phyloP scores from a whole-genome alignment of 1,140 invertebrate genomes.

The Lasioglossum baleicum region DNA sequence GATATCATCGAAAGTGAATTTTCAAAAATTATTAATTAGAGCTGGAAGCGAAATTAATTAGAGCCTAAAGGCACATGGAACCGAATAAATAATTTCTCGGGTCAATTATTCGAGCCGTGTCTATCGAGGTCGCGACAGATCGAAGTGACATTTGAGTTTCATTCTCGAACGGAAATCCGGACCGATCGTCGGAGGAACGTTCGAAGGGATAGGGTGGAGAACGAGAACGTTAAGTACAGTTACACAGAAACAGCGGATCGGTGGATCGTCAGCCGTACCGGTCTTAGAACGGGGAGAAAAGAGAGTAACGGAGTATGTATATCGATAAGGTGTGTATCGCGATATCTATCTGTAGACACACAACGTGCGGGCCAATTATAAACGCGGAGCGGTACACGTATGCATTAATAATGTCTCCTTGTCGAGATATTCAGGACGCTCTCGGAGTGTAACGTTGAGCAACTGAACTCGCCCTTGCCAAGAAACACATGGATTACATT shows the following conservation, averaged over 20 bases:
- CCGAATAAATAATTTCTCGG: too few species aligned
- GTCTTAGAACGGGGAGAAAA: conserved; percentile 8
- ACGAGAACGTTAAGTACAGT: too few species aligned
- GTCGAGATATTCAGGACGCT: conserved; percentile 76
- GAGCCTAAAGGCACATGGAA: too few species aligned
- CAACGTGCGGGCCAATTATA: conserved; percentile 77
- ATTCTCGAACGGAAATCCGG: too few species aligned
- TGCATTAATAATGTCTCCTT: conserved; percentile 76
- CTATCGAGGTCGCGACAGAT: too few species aligned
- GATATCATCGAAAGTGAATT: too few species aligned
- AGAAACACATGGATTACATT: conserved; percentile 61
- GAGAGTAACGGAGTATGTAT: conserved; percentile 15
- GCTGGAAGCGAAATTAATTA: too few species aligned
- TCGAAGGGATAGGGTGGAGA: too few species aligned
- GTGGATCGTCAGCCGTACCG: conserved; percentile 7
- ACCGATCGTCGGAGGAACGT: too few species aligned
- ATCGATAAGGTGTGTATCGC: conserved; percentile 34
- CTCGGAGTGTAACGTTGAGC: conserved; percentile 64
- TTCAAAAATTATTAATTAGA: too few species aligned
- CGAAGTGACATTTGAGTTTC: too few species aligned
- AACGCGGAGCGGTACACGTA: conserved; percentile 68
- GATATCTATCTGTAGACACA: conserved; percentile 72
- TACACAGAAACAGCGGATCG: neutral
- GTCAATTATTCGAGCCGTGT: too few species aligned
- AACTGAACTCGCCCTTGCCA: conserved; percentile 68